These are phyloP conservation scores for Dorcus hopei DNA, from an alignment of 2,888 invertebrate genomes.

Conservation along the genomic window DNA sequence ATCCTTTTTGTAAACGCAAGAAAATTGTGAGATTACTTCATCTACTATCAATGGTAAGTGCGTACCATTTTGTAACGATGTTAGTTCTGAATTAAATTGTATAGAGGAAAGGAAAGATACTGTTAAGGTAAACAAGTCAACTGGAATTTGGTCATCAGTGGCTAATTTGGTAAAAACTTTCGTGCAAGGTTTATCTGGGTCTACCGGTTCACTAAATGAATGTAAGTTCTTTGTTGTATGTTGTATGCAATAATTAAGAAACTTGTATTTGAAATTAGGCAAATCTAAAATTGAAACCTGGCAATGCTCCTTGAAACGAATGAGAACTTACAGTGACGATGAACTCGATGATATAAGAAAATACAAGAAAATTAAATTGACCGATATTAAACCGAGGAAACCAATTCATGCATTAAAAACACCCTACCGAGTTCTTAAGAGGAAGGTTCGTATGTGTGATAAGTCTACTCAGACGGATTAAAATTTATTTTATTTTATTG, in stretches of 20 bases:
- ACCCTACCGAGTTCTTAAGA: slow-evolving; percentile 8
- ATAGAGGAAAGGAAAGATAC: too few relatives aligned
- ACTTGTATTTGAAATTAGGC: too few relatives aligned
- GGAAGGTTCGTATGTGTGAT: slow-evolving; percentile 24
- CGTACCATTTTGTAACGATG: too few relatives aligned
- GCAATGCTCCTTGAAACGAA: slow-evolving; percentile 1
- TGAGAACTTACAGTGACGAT: slow-evolving; percentile 5
- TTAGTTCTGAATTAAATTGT: too few relatives aligned
- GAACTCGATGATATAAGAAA: slow-evolving; percentile 7
- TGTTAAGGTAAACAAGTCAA: too few relatives aligned
- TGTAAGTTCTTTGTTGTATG: slow-evolving; percentile 2
- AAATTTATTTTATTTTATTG: background rate
- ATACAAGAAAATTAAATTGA: slow-evolving; percentile 35
- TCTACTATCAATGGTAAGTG: too few relatives aligned
- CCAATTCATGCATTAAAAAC: slow-evolving; percentile 28
- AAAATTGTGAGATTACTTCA: too few relatives aligned
- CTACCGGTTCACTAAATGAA: slow-evolving; percentile 5
- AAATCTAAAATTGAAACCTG: background rate
- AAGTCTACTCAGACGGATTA: slow-evolving; percentile 40
- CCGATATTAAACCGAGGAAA: slow-evolving; percentile 38
- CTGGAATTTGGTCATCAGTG: slow-evolving; percentile 33
- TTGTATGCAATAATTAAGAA: too few relatives aligned
- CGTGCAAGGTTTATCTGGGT: slow-evolving; percentile 24
- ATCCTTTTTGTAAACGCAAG: too few relatives aligned
- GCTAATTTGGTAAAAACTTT: slow-evolving; percentile 31